Evolutionary conservation across 37 sponge, comb jelly and placozoan species (phyloP).

Genomic region (Geodia barretti): DNA sequence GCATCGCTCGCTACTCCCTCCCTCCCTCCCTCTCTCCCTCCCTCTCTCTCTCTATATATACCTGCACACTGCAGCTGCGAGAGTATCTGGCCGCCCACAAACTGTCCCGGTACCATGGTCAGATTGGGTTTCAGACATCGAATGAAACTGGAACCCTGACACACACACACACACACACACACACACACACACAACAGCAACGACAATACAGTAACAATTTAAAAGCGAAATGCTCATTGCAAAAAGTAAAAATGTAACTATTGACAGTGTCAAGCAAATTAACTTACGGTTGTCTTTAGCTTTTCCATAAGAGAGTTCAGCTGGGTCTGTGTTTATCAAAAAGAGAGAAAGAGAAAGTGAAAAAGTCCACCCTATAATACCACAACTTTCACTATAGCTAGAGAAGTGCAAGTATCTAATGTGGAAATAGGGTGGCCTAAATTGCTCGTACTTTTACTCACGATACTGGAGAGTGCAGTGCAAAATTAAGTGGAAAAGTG

Average conservation of each 20-base stretch:
- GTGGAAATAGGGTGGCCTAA: no score
- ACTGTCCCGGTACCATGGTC: slow-evolving; percentile 71
- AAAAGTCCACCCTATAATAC: no score
- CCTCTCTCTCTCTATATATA: slow-evolving; percentile 1
- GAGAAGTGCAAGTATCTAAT: no score
- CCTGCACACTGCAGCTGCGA: slow-evolving; percentile 92
- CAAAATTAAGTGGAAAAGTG: no score
- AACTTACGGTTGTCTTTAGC: slow-evolving; percentile 74
- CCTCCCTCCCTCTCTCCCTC: background rate
- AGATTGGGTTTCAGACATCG: slow-evolving; percentile 96
- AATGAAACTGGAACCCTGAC: slow-evolving; percentile 86
- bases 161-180: slow-evolving; percentile 3
- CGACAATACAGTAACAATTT: background rate
- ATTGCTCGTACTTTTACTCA: no score
- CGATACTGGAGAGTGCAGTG: no score
- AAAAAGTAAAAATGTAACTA: no score
- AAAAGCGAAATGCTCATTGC: background rate
- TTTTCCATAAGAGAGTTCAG: slow-evolving; percentile 82
- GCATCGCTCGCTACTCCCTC: background rate
- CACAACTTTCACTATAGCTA: no score
- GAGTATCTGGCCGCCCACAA: slow-evolving; percentile 84
- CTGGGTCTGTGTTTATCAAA: slow-evolving; percentile 81
- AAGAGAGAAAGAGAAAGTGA: no score
- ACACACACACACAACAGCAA: background rate
- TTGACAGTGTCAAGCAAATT: background rate